Base-by-base conservation (phyloP, 2,797 vertebrate genomes). In the Bufotes viridis region DNA sequence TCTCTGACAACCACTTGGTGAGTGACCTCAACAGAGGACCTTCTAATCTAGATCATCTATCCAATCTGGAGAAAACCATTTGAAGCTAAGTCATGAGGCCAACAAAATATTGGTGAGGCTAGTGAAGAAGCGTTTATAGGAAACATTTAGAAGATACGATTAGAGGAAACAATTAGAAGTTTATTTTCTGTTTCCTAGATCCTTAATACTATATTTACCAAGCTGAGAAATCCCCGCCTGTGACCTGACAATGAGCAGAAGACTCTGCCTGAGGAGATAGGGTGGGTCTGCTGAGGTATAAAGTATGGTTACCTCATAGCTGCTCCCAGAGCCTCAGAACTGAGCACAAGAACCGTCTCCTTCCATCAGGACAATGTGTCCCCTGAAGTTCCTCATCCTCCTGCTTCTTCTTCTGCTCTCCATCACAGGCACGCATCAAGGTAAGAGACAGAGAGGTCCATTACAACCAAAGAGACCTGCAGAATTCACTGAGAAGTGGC, bases 401-500 rank as follows among this genome's bases (percentile, higher is more conserved):
- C 10, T 74, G 51, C 5, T 29, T 9, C n/a, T 57, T 7, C 55
- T 57, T 13, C 11, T 60, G 67, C 12, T 15, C 24, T 34, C 51
- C 17, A 42, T 42, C 26, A 9, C 24, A 7, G 24, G 12, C 10
- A 26, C 26, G n/a, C 20, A 24, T 12, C 67, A 74, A 74, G 82
- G 82, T 84, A 84, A 74, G 78, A 60, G 55, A 42, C 34, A 53
- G 69, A 20, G 69, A 26, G 4, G n/a, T n/a, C 61, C 42, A 42
- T 42, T 42, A 42, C 3, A 42, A 42, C 42, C 42, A 42, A 42
- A 42, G 42, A 42, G 6, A 42, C 42, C 42, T 42, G 42, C 42
- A 42, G 42, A 42, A 6, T 34, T 34, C 29, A 34, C 3, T 34
- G 29, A 34, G 29, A 34, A 34, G 29, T 34, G 29, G 3, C 29